Percentiles rank a stretch among this genome's conserved stretches.
Conservation (phyloP, 2,888 invertebrate species). For the Brenthis ino region DNA sequence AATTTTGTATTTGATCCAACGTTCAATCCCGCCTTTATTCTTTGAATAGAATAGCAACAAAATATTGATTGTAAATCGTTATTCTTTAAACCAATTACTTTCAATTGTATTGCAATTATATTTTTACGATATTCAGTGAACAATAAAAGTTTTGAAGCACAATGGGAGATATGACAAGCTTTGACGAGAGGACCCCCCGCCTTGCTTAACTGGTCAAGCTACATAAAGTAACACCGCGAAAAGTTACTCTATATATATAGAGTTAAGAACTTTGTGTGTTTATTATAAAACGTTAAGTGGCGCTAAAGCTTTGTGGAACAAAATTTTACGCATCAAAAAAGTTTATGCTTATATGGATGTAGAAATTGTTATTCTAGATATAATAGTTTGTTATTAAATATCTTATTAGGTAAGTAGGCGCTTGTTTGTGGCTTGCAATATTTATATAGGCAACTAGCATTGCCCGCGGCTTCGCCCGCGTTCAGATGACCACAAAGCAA, state of each 20-base stretch:
- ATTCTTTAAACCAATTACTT: constrained; percentile 58
- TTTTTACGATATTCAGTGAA: constrained; percentile 60
- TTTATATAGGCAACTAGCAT: no score
- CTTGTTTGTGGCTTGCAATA: constrained; percentile 7
- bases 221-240: neutral
- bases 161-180: constrained; percentile 68
- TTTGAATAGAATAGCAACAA: constrained; percentile 36
- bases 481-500: no score
- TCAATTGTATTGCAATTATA: constrained; percentile 68
- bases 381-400: constrained; percentile 8
- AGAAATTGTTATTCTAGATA: constrained; percentile 32
- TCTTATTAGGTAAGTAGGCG: constrained; percentile 12
- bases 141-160: constrained; percentile 55
- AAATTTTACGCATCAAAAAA: constrained; percentile 56
- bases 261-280: constrained; percentile 10
- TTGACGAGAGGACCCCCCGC: constrained; percentile 70
- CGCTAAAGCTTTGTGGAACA: constrained; percentile 54
- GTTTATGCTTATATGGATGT: constrained; percentile 50
- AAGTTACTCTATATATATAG: constrained; percentile 7
- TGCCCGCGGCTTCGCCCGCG: no score
- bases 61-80: constrained; percentile 53
- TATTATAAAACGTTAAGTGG: constrained; percentile 45
- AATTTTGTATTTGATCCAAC: constrained; percentile 10
- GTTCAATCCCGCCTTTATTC: neutral
- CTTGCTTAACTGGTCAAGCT: constrained; percentile 28